Percentiles rank a stretch among this genome's conserved stretches.
phyloP scores from a whole-genome alignment of 2,113 vertebrate species.

The Indri indri region DNA sequence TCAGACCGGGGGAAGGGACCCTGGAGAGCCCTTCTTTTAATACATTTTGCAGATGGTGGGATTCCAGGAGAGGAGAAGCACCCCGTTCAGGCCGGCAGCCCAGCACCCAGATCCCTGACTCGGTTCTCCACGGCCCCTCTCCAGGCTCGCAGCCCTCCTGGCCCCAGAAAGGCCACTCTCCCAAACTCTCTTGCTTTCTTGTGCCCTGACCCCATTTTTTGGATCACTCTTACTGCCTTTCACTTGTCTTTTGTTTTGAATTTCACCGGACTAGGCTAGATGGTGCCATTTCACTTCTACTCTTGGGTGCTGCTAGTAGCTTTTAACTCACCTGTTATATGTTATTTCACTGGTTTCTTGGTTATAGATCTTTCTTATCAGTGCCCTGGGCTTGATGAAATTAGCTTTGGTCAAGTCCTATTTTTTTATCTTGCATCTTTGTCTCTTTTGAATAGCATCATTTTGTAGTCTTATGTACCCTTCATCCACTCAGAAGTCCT shows the following conservation, averaged over 20 bases:
- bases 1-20: neutral
- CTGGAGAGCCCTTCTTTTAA: neutral
- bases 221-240: neutral
- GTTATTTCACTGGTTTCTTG: neutral
- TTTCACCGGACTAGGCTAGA: neutral
- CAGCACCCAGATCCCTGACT: neutral
- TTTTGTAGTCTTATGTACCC: neutral
- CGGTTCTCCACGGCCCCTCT: fast-evolving
- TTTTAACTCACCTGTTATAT: neutral
- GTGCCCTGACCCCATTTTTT: neutral
- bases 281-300: neutral
- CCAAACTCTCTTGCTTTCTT: neutral
- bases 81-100: neutral
- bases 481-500: neutral
- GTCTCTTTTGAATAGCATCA: neutral
- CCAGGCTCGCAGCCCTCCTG: fast-evolving
- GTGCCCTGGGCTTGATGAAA: neutral
- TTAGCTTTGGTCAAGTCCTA: neutral
- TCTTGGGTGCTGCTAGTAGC: fast-evolving
- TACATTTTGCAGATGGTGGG: neutral
- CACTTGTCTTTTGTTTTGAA: neutral
- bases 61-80: neutral
- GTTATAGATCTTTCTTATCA: neutral
- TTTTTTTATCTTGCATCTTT: neutral
- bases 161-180: neutral